Conservation (phyloP, 1,140 invertebrate species). For the Drosophila willistoni region DNA sequence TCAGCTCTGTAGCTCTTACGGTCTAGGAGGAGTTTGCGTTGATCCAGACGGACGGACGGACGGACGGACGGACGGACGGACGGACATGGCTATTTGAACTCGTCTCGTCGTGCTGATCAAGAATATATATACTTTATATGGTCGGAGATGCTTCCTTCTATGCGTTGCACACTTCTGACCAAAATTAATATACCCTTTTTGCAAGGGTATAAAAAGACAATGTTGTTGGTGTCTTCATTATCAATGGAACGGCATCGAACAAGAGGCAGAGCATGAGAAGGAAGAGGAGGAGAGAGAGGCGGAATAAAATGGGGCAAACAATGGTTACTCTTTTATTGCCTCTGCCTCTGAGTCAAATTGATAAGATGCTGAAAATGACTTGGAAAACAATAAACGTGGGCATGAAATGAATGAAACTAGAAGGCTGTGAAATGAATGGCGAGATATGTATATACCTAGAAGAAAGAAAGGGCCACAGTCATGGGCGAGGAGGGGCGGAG, state of each 20-base stretch:
- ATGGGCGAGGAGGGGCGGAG: neutral
- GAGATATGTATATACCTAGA: neutral
- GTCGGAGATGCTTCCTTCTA: too few species aligned
- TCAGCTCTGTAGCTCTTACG: too few species aligned
- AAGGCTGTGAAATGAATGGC: conserved; percentile 47
- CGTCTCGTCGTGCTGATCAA: too few species aligned
- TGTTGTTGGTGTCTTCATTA: conserved; percentile 78
- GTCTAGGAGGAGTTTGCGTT: too few species aligned
- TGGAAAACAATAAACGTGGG: conserved; percentile 79
- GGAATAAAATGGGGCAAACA: conserved; percentile 34
- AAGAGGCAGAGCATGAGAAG: conserved; percentile 23
- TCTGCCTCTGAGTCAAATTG: conserved; percentile 74
- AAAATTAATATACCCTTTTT: too few species aligned
- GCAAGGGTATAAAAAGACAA: too few species aligned
- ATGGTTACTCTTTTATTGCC: conserved; percentile 80
- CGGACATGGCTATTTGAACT: too few species aligned
- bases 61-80: too few species aligned
- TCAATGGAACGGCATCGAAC: conserved; percentile 41
- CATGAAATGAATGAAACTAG: conserved; percentile 67
- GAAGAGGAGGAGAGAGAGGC: neutral
- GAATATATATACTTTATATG: too few species aligned
- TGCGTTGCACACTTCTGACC: too few species aligned
- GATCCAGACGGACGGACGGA: too few species aligned
- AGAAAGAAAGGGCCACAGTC: neutral
- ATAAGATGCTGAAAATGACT: conserved; percentile 79